Base-by-base conservation (phyloP, 2,797 vertebrate genomes). In the Distichodus sexfasciatus region DNA sequence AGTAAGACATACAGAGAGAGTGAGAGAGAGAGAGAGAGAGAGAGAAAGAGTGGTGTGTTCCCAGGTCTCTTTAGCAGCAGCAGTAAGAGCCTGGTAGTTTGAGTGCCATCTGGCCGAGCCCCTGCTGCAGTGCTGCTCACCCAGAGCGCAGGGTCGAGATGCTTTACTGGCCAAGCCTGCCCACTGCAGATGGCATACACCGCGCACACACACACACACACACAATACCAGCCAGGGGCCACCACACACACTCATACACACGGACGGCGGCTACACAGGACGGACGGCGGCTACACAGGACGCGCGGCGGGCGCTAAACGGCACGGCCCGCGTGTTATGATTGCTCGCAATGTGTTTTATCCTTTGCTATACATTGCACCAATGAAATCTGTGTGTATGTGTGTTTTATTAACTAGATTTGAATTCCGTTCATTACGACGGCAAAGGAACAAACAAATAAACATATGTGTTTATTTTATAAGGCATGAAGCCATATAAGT, bases 121-220 rank as follows among this genome's bases (percentile, higher is more conserved):
- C 87, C 87, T 87, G 58, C 71, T 77, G 85, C 82, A 64, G 85
- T 81, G 83, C 86, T 85, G 85, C 81, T 76, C 85, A 76, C 84
- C 85, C 85, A 83, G 85, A 89, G 77, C 82, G 82, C 66, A 64
- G 87, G 87, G 87, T 89, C 82, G 90, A 84, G 87, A 84, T 86
- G 90, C 89, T 90, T 91, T 90, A 90, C 88, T 90, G 88, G 87
- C 87, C 87, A 89, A 87, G 87, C 88, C 85, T 88, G 87, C 83
- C 68, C 82, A 81, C 84, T 81, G 86, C 90, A 91, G 90, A 91
- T 90, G 90, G 89, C 83, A 81, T 75, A 79, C 82, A 82, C 84
- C 84, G 84, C 85, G 84, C 78, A 89, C 88, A 86, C 71, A 71
- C 66, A 75, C 57, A 50, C 59, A 35, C 75, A n/a, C 50, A 31